Base-by-base conservation (phyloP, 1,140 invertebrate genomes). In the Plectrocnemia conspersa region DNA sequence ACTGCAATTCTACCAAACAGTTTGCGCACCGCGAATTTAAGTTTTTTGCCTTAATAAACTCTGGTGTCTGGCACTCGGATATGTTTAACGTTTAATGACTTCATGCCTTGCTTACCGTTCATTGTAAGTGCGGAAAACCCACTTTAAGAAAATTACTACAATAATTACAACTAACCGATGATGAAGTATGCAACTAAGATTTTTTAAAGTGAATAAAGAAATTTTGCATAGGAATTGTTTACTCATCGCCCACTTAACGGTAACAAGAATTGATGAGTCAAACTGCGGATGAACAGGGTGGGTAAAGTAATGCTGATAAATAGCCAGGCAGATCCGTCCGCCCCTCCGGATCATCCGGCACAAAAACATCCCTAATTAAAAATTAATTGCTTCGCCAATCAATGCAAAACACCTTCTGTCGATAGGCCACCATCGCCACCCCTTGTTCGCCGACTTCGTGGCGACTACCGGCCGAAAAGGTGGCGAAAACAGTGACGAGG, bases 311-410 rank as follows among this genome's bases (percentile, higher is more conserved):
- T 61, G 42, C 58, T 56, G 58, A 61, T 56, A 61, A 61, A 61
- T 61, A 54, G 50, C 48, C 33, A 32, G 3, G 22, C 19, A 47
- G 41, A 50, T 50, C 29, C 33, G 32, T 29, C 44, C 35, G 24
- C 40, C 38, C 52, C 41, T 23, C 16, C 38, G 47, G 47, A 59
- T 59, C 36, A 59, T 54, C n/a, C 27, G 50, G 29, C 38, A 50
- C 49, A 56, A 61, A 61, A 61, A 61, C 58, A 61, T 61, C 58
- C 21, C 53, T 61, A 61, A 61, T 61, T 61, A 61, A 61, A 61
- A 61, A 56, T 56, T 61, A 61, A 61, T 61, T 61, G 58, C 45
- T 25, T 18, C 15, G 29, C 58, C 42, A 53, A 52, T 56, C 53
- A 56, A 60, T 52, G 48, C 53, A 52, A 52, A 56, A 53, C 58